Conservation (phyloP, 2,888 invertebrate species). For the Dermolepida albohirtum region DNA sequence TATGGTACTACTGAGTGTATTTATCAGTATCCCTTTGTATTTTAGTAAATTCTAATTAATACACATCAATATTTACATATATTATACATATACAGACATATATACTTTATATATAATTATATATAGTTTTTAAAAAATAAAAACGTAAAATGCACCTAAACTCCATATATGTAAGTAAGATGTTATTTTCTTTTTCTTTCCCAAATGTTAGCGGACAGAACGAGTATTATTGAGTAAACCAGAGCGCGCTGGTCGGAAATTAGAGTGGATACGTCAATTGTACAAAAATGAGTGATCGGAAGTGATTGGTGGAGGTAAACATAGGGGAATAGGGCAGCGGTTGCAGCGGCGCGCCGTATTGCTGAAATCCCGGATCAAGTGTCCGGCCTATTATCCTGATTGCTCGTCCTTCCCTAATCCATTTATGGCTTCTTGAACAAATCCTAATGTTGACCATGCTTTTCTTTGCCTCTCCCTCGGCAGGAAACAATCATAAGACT, state of each 20-base stretch:
- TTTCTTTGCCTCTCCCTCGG: conserved; percentile 17
- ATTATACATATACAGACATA: no score
- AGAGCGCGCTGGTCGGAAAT: conserved; percentile 30
- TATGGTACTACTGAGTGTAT: no score
- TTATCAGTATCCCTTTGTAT: no score
- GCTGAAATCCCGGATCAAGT: conserved; percentile 58
- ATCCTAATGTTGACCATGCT: conserved; percentile 36
- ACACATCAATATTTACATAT: no score
- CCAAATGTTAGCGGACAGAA: conserved; percentile 14
- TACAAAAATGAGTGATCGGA: conserved; percentile 48
- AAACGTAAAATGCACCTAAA: no score
- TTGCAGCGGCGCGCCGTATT: conserved; percentile 36
- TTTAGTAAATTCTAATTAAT: no score
- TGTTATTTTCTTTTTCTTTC: neutral
- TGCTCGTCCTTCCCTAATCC: conserved; percentile 64
- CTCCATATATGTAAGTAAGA: no score
- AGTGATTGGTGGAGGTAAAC: conserved; percentile 59
- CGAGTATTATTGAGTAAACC: conserved; percentile 31
- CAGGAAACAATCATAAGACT: conserved; percentile 24
- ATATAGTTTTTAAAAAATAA: no score
- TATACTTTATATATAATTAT: no score
- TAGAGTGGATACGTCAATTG: conserved; percentile 38
- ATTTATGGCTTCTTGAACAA: conserved; percentile 54
- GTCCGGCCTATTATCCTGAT: conserved; percentile 66
- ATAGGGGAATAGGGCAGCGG: conserved; percentile 44